Base-by-base conservation (phyloP, 2,888 invertebrate genomes). In the Heliconius ethilla region DNA sequence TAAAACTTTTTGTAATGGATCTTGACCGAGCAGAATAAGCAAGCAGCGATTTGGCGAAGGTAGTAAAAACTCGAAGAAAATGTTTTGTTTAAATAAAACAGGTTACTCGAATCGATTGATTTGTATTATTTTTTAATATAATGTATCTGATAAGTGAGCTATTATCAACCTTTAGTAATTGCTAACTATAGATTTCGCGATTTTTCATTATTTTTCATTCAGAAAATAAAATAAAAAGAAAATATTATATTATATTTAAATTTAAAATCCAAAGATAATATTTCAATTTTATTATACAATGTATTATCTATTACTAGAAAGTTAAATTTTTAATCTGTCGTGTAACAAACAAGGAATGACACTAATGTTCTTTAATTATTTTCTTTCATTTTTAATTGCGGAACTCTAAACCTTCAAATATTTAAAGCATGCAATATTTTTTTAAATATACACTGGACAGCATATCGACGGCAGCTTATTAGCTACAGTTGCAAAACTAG, bases 401-500 rank as follows among this genome's bases (percentile, higher is more conserved):
- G 51, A 69, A 69, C 15, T 69, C 40, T 40, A 40, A 69, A 40
- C 25, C 7, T 18, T 40, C 3, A 69, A 69, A 69, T 69, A 69
- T 69, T 40, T 25, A 69, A 69, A 45, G 69, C 40, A 45, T 69
- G 63, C 59, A 70, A 40, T 22, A 63, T 22, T 29, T 76, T 70
- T 65, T 33, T 25, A 70, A 51, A 70, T n/a, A 51, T 70, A 62
- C 37, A 59, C 29, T 62, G 59, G 40, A 69, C 33, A 59, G 27
- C 63, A 65, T 62, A 74, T 77, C 67, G 77, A 69, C 62, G 59
- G 65, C 63, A 51, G 70, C 72, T 78, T 80, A 80, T 80, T 78
- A 75, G 80, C 67, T 74, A 70, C 77, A 55, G 77, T 78, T 75
- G 77, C 80, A 78, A 80, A 80, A 80, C 77, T 80, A 80, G 80